These are phyloP conservation scores for Bambusicola thoracicus DNA, from an alignment of 2,113 vertebrate species.

Conservation along the genomic window DNA sequence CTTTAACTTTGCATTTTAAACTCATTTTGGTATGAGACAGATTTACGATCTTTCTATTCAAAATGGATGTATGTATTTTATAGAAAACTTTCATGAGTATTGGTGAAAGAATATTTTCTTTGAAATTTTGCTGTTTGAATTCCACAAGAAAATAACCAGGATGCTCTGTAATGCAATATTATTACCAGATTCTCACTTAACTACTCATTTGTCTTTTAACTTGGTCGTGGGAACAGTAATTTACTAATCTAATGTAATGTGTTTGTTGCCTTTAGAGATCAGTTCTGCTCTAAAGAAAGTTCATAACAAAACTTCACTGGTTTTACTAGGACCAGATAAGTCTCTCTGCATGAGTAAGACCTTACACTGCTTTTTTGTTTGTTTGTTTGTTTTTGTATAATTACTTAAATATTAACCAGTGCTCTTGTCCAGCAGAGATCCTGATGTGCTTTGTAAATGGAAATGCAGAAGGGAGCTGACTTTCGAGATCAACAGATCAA, in stretches of 20 bases:
- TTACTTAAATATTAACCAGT: background rate
- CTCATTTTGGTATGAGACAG: background rate
- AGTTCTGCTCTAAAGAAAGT: background rate
- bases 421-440: background rate
- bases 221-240: conserved; percentile 70
- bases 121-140: conserved; percentile 40
- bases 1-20: conserved; percentile 4
- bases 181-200: conserved; percentile 66
- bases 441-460: background rate
- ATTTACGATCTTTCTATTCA: background rate
- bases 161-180: conserved; percentile 42
- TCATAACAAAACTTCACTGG: conserved; percentile 25
- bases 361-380: background rate
- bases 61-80: background rate
- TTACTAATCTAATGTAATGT: conserved; percentile 69
- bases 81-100: background rate
- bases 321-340: background rate
- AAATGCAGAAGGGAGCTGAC: background rate
- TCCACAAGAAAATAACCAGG: conserved; percentile 62
- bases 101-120: background rate
- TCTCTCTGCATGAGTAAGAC: background rate
- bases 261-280: conserved; percentile 48
- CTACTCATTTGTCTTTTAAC: conserved; percentile 70
- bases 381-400: background rate
- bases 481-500: background rate